Conservation (phyloP, 2,888 invertebrate species). For the Margaritifera margaritifera region DNA sequence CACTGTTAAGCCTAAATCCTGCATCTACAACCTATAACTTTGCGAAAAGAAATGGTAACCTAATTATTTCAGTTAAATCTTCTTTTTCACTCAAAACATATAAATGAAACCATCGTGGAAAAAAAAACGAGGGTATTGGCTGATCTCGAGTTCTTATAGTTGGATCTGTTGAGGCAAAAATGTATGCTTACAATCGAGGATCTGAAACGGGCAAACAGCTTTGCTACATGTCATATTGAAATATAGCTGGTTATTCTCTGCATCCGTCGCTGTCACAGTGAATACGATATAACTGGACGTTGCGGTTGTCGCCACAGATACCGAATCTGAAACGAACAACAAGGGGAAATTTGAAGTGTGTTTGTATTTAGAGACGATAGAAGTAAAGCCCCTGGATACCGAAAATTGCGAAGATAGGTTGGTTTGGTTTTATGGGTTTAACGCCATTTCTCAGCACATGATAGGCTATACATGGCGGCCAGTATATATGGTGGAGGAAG, state of each 20-base stretch:
- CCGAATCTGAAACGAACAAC: conserved; percentile 13
- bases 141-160: neutral
- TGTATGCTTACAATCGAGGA: conserved; percentile 30
- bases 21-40: too few relatives aligned
- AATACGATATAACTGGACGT: conserved; percentile 26
- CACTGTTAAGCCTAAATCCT: too few relatives aligned
- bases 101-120: neutral
- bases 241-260: conserved; percentile 27
- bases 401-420: too few relatives aligned
- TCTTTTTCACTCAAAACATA: neutral
- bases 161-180: neutral
- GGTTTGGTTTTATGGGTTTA: too few relatives aligned
- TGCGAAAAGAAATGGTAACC: too few relatives aligned
- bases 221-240: conserved; percentile 28
- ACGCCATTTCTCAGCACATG: too few relatives aligned
- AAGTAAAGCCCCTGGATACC: too few relatives aligned
- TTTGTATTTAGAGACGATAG: too few relatives aligned
- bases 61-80: too few relatives aligned
- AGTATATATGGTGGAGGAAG: too few relatives aligned
- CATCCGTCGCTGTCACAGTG: conserved; percentile 25
- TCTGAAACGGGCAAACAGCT: conserved; percentile 26
- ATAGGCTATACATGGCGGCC: too few relatives aligned
- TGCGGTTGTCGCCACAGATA: conserved; percentile 14
- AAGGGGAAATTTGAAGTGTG: too few relatives aligned
- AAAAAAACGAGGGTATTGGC: neutral